These are phyloP conservation scores for Temnopleurus reevesii DNA, from an alignment of 53 echinoderm and acorn worm genomes.

Conservation along the genomic window DNA sequence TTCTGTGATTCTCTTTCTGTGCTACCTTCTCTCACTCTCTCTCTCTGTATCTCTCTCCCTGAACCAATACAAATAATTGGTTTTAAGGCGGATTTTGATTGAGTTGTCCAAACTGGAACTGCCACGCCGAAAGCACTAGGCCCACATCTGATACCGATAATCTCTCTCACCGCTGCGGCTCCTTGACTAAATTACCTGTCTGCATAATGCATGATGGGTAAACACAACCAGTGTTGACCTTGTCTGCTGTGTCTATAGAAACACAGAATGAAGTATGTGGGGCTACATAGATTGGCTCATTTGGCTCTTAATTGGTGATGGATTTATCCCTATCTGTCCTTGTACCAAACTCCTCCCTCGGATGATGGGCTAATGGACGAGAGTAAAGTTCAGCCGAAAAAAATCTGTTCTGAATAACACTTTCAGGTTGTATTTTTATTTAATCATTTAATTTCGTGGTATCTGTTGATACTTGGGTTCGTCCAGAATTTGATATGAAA, in stretches of 20 bases:
- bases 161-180: conserved; percentile 27
- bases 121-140: conserved; percentile 10
- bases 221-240: conserved; percentile 47
- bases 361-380: no score
- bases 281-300: conserved; percentile 57
- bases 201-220: conserved; percentile 31
- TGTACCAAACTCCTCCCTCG: conserved; percentile 1
- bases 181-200: conserved; percentile 42
- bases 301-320: conserved; percentile 46
- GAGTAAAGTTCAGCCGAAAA: conserved; percentile 23
- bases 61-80: neutral
- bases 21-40: no score
- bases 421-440: neutral
- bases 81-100: neutral
- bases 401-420: neutral
- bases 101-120: neutral
- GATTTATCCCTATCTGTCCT: conserved; percentile 13
- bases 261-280: conserved; percentile 47
- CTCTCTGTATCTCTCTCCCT: neutral
- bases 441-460: no score
- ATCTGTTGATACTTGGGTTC: no score
- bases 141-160: conserved; percentile 33
- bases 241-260: conserved; percentile 53
- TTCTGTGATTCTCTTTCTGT: no score
- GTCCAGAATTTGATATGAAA: no score